Evolutionary conservation across 2,888 invertebrate species (phyloP).

Genomic region (Coelogynopora nodosa): DNA sequence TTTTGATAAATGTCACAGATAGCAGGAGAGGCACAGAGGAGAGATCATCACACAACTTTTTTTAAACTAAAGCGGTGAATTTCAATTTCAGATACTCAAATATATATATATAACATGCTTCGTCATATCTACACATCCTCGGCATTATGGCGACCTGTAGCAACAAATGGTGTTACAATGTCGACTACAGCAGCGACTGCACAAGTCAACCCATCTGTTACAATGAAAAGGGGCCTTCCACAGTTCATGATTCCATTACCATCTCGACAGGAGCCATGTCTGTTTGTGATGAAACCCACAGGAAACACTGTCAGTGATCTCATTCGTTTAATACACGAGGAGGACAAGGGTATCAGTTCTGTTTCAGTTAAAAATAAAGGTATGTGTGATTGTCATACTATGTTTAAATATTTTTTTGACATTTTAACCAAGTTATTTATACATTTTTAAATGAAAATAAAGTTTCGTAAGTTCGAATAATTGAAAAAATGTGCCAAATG

Average conservation of each 20-base stretch:
- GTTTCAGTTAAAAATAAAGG: conserved; percentile 72
- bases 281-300: conserved; percentile 85
- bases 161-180: not conserved
- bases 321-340: conserved; percentile 75
- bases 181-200: not conserved
- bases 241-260: conserved; percentile 87
- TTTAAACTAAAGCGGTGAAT: too few relatives aligned
- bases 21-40: too few relatives aligned
- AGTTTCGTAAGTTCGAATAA: too few relatives aligned
- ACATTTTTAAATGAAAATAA: too few relatives aligned
- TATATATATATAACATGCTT: too few relatives aligned
- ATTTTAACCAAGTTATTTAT: too few relatives aligned
- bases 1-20: too few relatives aligned
- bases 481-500: too few relatives aligned
- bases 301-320: conserved; percentile 87
- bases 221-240: conserved; percentile 69
- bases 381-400: too few relatives aligned
- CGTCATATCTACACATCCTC: not conserved
- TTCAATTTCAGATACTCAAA: too few relatives aligned
- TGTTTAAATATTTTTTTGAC: too few relatives aligned
- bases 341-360: conserved; percentile 87
- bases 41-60: too few relatives aligned
- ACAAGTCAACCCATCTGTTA: not conserved
- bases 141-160: not conserved
- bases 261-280: conserved; percentile 81